A percentile compares a stretch with the other conserved stretches of the same genome.
Conservation (phyloP, 2,888 invertebrate species). For the Brachylomia viminalis region DNA sequence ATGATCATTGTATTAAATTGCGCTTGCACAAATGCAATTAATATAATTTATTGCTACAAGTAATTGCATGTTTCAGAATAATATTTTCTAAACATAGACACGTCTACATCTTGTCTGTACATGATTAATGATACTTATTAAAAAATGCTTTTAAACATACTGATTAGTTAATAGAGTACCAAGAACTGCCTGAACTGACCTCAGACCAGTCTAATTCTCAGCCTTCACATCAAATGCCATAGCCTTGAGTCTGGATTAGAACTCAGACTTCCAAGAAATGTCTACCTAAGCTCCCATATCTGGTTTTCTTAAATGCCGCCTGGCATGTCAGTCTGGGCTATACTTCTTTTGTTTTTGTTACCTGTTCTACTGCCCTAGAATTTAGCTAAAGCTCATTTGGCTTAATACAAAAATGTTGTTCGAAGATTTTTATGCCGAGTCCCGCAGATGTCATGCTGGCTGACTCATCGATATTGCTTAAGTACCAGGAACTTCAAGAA, state of each 20-base stretch:
- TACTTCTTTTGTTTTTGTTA: slow-evolving; percentile 52
- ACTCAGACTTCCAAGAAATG: slow-evolving; percentile 69
- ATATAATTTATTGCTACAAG: slow-evolving; percentile 38
- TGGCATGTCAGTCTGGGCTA: slow-evolving; percentile 43
- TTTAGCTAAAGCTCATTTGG: slow-evolving; percentile 27
- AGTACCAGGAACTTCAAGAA: slow-evolving; percentile 30
- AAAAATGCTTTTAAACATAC: neutral
- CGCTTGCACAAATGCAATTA: slow-evolving; percentile 27
- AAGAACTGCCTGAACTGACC: slow-evolving; percentile 42
- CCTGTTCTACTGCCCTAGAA: slow-evolving; percentile 26
- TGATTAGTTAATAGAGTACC: slow-evolving; percentile 40
- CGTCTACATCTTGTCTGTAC: slow-evolving; percentile 8
- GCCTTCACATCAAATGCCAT: slow-evolving; percentile 55
- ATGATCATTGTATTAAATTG: slow-evolving; percentile 26
- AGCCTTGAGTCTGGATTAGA: slow-evolving; percentile 63
- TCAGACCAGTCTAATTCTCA: slow-evolving; percentile 36
- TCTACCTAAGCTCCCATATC: slow-evolving; percentile 66
- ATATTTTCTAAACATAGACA: slow-evolving; percentile 33
- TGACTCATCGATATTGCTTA: slow-evolving; percentile 38
- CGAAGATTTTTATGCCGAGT: neutral
- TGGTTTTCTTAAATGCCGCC: slow-evolving; percentile 64
- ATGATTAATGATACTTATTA: slow-evolving; percentile 46
- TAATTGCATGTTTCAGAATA: slow-evolving; percentile 22
- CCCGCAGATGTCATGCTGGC: neutral
- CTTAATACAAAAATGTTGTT: slow-evolving; percentile 4